A percentile compares a stretch with the other conserved stretches of the same genome.
phyloP scores from a whole-genome alignment of 2,888 invertebrate genomes.

The Ennomos fuscantarius region DNA sequence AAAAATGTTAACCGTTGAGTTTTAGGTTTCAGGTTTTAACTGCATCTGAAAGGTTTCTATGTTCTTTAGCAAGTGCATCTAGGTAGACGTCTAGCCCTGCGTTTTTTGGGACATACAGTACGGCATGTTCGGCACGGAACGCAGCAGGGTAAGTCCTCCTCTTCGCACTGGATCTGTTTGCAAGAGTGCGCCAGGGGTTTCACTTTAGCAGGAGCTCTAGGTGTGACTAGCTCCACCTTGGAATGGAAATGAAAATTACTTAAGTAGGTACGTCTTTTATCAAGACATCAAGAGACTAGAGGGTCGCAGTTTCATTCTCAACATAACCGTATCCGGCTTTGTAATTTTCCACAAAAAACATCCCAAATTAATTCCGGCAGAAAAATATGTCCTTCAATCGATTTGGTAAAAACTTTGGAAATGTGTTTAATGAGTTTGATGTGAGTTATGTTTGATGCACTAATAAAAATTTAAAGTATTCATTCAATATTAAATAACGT shows the following conservation, averaged over 20 bases:
- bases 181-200: slow-evolving; percentile 87
- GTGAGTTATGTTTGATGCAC: no score
- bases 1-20: no score
- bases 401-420: no score
- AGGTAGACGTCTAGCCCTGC: slow-evolving; percentile 41
- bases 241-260: slow-evolving; percentile 4
- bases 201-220: slow-evolving; percentile 86
- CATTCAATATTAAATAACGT: no score
- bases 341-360: no score
- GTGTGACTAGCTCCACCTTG: slow-evolving; percentile 90
- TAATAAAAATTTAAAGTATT: no score
- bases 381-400: no score
- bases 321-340: no score
- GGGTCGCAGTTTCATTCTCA: neutral
- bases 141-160: slow-evolving; percentile 76
- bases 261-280: neutral
- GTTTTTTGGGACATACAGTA: slow-evolving; percentile 46
- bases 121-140: slow-evolving; percentile 63
- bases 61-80: slow-evolving; percentile 44
- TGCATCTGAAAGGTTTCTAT: neutral
- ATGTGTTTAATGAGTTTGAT: no score
- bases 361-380: no score
- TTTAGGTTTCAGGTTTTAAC: neutral
- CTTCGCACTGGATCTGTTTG: slow-evolving; percentile 88
- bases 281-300: neutral